Conservation (phyloP, 2,888 invertebrate species). For the Andrena hattorfiana region DNA sequence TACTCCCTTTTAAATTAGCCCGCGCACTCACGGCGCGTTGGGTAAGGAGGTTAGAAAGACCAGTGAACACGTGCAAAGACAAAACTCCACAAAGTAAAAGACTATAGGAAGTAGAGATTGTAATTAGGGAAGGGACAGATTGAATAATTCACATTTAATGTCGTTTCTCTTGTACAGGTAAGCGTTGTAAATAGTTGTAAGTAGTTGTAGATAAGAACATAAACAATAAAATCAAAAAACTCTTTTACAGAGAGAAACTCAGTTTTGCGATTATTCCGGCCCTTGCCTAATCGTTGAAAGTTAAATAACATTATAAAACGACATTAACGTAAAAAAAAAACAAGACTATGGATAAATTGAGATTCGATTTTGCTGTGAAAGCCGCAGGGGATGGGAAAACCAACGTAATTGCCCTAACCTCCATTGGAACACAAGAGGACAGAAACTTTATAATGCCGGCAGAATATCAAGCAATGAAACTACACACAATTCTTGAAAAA, state of each 20-base stretch:
- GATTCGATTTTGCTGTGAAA: conserved; percentile 19
- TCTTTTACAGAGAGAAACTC: conserved; percentile 1
- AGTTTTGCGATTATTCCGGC: conserved; percentile 1
- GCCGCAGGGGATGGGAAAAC: conserved; percentile 17
- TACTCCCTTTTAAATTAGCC: background rate
- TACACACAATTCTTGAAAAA: conserved; percentile 17
- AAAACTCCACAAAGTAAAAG: no score
- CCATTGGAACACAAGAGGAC: conserved; percentile 13
- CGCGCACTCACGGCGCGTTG: conserved; percentile 3
- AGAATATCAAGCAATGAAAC: conserved; percentile 9
- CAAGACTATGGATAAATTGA: conserved; percentile 9
- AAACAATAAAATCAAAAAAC: no score
- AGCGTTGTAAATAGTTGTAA: background rate
- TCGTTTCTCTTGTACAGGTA: conserved; percentile 11
- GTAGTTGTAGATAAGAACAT: no score
- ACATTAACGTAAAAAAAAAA: conserved; percentile 12
- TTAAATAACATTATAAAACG: conserved; percentile 17
- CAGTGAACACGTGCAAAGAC: no score
- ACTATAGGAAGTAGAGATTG: background rate
- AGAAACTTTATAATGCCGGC: conserved; percentile 13
- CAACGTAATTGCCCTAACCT: conserved; percentile 13
- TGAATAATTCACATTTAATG: conserved; percentile 9
- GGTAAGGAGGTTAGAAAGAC: background rate
- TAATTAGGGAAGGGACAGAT: background rate
- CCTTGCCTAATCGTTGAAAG: no score